Evolutionary conservation across 2,888 invertebrate species (phyloP).

Genomic region (Euspilapteryx auroguttella): DNA sequence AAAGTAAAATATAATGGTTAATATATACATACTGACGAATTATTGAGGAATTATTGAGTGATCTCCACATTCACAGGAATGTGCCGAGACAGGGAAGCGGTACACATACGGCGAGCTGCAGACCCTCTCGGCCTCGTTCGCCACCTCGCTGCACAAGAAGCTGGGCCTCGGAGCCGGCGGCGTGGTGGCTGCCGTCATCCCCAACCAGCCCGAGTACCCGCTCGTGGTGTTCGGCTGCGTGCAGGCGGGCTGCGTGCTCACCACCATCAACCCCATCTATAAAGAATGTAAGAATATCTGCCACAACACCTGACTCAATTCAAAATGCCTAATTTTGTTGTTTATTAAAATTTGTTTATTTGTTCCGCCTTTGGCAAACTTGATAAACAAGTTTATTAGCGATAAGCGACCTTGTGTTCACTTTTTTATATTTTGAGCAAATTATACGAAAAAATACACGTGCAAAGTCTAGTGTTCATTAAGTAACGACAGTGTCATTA

Average conservation of each 20-base stretch:
- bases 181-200: conserved; percentile 68
- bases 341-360: too few species aligned
- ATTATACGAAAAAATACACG: too few species aligned
- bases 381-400: too few species aligned
- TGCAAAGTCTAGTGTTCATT: too few species aligned
- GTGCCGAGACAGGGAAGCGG: conserved; percentile 36
- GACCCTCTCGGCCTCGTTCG: conserved; percentile 60
- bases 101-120: conserved; percentile 51
- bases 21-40: too few species aligned
- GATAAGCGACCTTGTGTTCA: too few species aligned
- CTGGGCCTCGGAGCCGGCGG: conserved; percentile 66
- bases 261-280: conserved; percentile 77
- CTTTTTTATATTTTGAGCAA: too few species aligned
- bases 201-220: conserved; percentile 75
- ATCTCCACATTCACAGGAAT: too few species aligned
- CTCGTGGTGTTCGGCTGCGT: conserved; percentile 66
- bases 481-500: too few species aligned
- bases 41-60: too few species aligned
- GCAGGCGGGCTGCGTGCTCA: conserved; percentile 70
- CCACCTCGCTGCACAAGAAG: conserved; percentile 65
- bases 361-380: too few species aligned
- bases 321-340: too few species aligned
- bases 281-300: conserved; percentile 53
- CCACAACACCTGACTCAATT: neutral
- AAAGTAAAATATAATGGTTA: neutral